phyloP scores from a whole-genome alignment of 2,113 vertebrate genomes.

The Nicator chloris region DNA sequence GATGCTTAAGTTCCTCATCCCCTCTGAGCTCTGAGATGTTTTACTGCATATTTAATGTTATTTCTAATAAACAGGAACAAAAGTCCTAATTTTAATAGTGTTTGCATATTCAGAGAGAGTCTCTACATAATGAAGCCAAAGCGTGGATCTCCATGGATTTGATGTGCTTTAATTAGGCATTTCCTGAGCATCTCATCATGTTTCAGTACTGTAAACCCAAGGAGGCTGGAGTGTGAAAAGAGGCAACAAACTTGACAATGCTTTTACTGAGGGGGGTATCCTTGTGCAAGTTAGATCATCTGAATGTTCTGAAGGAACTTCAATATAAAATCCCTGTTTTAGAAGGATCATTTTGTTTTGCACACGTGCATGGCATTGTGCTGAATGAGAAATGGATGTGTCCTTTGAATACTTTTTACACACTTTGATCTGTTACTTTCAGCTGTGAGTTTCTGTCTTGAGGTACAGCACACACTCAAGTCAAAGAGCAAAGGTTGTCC shows the following conservation, averaged over 20 bases:
- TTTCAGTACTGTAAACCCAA: not conserved
- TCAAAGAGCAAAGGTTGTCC: not conserved
- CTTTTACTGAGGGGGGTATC: not conserved
- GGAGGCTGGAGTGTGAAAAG: not conserved
- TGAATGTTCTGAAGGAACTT: not conserved
- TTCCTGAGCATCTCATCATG: not conserved
- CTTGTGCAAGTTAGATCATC: not conserved
- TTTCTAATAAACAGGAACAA: constrained; percentile 7
- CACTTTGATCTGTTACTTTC: not conserved
- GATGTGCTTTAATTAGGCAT: not conserved
- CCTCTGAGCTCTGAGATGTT: not conserved
- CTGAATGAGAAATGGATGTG: not conserved
- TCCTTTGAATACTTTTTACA: not conserved
- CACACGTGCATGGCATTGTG: not conserved
- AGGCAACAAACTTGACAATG: not conserved
- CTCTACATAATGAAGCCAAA: not conserved
- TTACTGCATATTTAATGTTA: not conserved
- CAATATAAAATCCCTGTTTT: not conserved
- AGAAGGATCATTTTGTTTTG: not conserved
- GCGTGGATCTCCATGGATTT: not conserved
- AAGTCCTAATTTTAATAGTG: not conserved
- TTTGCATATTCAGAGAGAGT: not conserved
- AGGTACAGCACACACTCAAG: not conserved
- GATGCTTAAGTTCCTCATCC: not conserved
- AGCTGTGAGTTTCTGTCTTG: not conserved